A percentile compares a stretch with the other conserved stretches of the same genome.
These are phyloP conservation scores for Caranx melampygus DNA, from an alignment of 2,113 vertebrate genomes.

Conservation along the genomic window DNA sequence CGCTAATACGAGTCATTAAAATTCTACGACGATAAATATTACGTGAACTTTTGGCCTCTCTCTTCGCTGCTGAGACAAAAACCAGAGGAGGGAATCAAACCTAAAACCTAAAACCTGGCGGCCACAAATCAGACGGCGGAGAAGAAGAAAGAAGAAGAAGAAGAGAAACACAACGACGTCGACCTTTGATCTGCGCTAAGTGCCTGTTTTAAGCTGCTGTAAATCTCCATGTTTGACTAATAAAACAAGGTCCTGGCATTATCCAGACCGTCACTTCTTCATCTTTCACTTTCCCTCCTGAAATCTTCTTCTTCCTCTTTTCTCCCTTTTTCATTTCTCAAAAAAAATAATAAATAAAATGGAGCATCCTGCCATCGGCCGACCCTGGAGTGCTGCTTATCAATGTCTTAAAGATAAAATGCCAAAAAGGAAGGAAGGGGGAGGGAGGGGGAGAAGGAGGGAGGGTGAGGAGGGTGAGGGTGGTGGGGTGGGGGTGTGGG, in stretches of 20 bases:
- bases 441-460: too few relatives aligned
- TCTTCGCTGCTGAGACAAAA: conserved; percentile 42
- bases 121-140: conserved; percentile 35
- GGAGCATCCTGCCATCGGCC: neutral
- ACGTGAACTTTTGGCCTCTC: conserved; percentile 25
- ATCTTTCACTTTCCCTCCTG: conserved; percentile 1
- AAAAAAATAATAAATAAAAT: neutral
- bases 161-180: neutral
- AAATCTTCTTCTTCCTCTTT: neutral
- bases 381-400: too few relatives aligned
- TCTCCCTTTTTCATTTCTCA: neutral
- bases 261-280: conserved; percentile 33
- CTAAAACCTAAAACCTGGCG: neutral
- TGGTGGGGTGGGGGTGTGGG: too few relatives aligned
- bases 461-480: too few relatives aligned
- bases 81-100: conserved; percentile 34
- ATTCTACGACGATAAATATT: conserved; percentile 29
- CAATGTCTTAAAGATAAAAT: neutral
- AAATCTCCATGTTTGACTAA: conserved; percentile 18
- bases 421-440: neutral
- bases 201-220: conserved; percentile 13
- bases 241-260: conserved; percentile 40
- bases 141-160: neutral
- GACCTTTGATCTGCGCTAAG: conserved; percentile 9
- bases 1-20: conserved; percentile 28